Evolutionary conservation across 2,797 vertebrate species (phyloP).

Genomic region (Melanotaenia nigrans): DNA sequence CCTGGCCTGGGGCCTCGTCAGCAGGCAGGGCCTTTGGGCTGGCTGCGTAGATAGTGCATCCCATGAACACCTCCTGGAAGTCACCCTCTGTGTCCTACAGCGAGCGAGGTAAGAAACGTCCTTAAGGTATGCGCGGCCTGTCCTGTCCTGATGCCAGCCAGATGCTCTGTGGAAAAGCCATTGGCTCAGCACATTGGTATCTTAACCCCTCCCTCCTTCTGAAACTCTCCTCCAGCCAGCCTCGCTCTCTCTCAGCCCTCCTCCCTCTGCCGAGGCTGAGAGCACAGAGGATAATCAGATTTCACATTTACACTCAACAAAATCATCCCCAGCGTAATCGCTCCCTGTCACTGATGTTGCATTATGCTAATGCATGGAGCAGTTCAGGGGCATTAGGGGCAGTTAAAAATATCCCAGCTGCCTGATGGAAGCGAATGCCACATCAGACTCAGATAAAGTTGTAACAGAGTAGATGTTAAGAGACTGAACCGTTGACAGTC

Average conservation of each 20-base stretch:
- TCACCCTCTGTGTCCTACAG: conserved; percentile 63
- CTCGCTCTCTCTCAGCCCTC: conserved; percentile 33
- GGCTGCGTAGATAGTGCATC: conserved; percentile 85
- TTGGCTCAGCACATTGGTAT: conserved; percentile 79
- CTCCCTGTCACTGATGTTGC: conserved; percentile 63
- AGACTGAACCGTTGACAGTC: conserved; percentile 14
- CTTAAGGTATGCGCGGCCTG: conserved; percentile 65
- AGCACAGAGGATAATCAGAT: conserved; percentile 81
- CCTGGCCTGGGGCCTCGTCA: conserved; percentile 76
- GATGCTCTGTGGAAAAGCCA: conserved; percentile 77
- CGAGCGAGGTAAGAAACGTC: conserved; percentile 55
- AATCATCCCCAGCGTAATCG: conserved; percentile 80
- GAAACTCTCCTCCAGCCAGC: conserved; percentile 52
- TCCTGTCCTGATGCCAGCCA: conserved; percentile 74
- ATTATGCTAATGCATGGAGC: conserved; percentile 68
- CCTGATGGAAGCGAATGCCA: conserved; percentile 21
- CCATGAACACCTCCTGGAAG: conserved; percentile 80
- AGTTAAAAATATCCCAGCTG: conserved; percentile 61
- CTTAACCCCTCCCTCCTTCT: conserved; percentile 67
- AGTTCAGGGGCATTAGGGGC: conserved; percentile 58
- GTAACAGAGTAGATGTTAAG: background rate
- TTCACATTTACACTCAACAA: conserved; percentile 82
- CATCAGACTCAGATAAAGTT: conserved; percentile 29
- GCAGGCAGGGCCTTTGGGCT: conserved; percentile 82
- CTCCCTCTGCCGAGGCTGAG: conserved; percentile 50